A percentile compares a stretch with the other conserved stretches of the same genome.
These are phyloP conservation scores for Leptatherina wallacei DNA, from an alignment of 2,797 vertebrate genomes.

Conservation along the genomic window DNA sequence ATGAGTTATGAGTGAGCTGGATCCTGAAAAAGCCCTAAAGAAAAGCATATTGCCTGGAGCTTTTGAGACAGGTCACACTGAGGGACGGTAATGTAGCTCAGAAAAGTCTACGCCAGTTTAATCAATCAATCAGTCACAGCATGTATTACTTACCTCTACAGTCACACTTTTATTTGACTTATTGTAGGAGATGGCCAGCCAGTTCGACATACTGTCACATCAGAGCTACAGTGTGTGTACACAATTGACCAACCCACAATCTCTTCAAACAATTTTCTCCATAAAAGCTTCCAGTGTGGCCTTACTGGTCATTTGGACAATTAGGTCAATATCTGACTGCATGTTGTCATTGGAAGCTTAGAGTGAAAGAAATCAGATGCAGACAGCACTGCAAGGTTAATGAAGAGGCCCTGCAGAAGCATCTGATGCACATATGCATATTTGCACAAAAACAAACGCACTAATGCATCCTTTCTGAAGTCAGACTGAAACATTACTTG, in stretches of 20 bases:
- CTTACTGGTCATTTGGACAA: constrained; percentile 64
- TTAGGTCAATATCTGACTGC: constrained; percentile 75
- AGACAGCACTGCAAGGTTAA: constrained; percentile 61
- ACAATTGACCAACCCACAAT: constrained; percentile 64
- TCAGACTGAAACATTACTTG: constrained; percentile 60
- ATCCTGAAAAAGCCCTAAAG: constrained; percentile 64
- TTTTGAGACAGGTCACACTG: constrained; percentile 5
- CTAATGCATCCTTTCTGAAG: constrained; percentile 21
- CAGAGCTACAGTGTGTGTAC: constrained; percentile 38
- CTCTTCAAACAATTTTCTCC: constrained; percentile 55
- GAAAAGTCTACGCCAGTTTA: constrained; percentile 23
- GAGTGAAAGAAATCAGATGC: constrained; percentile 50
- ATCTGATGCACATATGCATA: constrained; percentile 25
- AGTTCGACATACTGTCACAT: constrained; percentile 66
- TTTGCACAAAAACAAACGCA: constrained; percentile 36
- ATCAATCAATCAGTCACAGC: constrained; percentile 49
- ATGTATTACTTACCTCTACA: constrained; percentile 33
- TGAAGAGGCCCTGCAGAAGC: constrained; percentile 63
- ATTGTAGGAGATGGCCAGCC: constrained; percentile 36
- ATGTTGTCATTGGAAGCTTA: constrained; percentile 75
- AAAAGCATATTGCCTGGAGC: constrained; percentile 34
- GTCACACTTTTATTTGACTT: constrained; percentile 48
- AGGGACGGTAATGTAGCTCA: constrained; percentile 19
- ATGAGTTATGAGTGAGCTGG: constrained; percentile 68
- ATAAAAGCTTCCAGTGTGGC: constrained; percentile 62